A percentile compares a stretch with the other conserved stretches of the same genome.
Conservation (phyloP, 2,113 vertebrate genomes). For the Haliaeetus leucogaster region DNA sequence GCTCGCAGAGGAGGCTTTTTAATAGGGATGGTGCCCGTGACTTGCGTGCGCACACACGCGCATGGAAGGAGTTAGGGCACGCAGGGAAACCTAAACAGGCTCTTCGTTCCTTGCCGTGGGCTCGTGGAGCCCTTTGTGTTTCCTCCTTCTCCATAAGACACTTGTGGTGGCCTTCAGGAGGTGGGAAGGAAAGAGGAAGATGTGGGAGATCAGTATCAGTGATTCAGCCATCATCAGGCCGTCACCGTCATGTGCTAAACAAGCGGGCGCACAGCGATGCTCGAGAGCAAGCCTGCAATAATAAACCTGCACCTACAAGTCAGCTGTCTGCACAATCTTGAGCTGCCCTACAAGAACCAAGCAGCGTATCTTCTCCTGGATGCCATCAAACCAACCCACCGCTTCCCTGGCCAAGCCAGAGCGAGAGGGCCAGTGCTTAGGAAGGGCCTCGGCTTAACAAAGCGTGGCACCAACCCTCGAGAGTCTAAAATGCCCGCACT, state of each 20-base stretch:
- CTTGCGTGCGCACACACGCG: not conserved
- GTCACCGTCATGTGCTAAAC: not conserved
- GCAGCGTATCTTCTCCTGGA: not conserved
- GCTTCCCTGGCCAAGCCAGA: not conserved
- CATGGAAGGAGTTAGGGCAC: not conserved
- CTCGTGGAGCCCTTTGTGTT: not conserved
- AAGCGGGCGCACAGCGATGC: not conserved
- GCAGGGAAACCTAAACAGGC: not conserved
- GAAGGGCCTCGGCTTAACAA: not conserved
- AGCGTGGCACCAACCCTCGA: rapidly evolving
- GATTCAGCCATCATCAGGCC: not conserved
- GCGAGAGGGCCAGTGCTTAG: rapidly evolving
- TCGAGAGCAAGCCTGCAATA: not conserved
- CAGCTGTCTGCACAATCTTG: not conserved
- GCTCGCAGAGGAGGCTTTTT: not conserved
- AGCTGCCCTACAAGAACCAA: not conserved
- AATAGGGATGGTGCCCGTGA: not conserved
- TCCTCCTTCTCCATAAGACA: not conserved
- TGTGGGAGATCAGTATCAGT: not conserved
- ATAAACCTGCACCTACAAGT: not conserved
- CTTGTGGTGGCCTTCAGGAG: not conserved
- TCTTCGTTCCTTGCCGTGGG: not conserved
- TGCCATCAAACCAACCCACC: not conserved
- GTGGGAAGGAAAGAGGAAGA: not conserved
- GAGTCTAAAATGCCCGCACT: rapidly evolving